A percentile compares a stretch with the other conserved stretches of the same genome.
Conservation (phyloP, 1,140 invertebrate species). For the Neoseiulus cucumeris region DNA sequence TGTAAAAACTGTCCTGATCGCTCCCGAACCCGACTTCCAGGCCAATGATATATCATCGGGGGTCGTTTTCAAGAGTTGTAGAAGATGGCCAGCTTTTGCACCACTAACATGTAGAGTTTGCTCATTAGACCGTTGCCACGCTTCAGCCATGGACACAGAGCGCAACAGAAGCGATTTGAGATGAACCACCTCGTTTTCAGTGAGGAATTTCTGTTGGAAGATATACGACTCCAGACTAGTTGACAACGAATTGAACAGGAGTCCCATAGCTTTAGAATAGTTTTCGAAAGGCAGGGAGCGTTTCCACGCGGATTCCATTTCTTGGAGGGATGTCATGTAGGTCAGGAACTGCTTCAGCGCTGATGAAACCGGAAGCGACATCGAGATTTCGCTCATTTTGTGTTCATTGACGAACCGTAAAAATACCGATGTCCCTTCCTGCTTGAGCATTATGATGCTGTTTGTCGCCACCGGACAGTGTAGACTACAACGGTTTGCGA, state of each 20-base stretch:
- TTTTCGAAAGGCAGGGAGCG: neutral
- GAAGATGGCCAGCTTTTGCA: neutral
- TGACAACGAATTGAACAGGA: neutral
- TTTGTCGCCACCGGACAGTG: neutral
- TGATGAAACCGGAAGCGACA: neutral
- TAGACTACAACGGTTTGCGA: neutral
- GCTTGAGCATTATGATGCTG: neutral
- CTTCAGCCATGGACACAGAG: neutral
- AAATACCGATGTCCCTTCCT: slow-evolving; percentile 4
- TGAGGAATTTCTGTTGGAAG: slow-evolving; percentile 7
- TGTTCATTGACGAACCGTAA: slow-evolving; percentile 1
- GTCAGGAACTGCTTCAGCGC: neutral
- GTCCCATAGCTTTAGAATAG: neutral
- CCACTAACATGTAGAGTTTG: neutral
- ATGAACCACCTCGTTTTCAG: neutral
- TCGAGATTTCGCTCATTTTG: neutral
- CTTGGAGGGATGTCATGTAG: neutral
- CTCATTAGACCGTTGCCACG: neutral
- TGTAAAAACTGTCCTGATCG: neutral
- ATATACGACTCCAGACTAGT: neutral
- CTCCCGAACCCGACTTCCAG: neutral
- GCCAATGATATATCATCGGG: neutral
- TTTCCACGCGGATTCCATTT: neutral
- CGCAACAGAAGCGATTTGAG: slow-evolving; percentile 3
- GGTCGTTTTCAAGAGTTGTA: neutral